Base-by-base conservation (phyloP, 2,113 vertebrate genomes). In the Proterorhinus semilunaris region DNA sequence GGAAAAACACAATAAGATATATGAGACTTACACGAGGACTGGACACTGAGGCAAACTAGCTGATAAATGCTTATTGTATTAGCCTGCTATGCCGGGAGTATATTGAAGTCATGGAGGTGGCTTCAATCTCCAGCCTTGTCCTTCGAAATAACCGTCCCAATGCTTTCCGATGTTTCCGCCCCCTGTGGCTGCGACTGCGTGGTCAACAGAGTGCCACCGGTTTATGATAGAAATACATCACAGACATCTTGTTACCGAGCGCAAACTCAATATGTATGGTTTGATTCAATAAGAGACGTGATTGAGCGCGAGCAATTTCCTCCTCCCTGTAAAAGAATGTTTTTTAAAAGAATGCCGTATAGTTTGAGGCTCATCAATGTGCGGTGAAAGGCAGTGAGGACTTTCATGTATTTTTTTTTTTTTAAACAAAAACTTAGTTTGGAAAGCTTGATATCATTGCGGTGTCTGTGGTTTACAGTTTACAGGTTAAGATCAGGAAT, bases 61-160 rank as follows among this genome's bases (percentile, higher is more conserved):
- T 82, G 85, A 89, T 88, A 84, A 83, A 85, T 85, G 88, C 76
- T 90, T 84, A 89, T 90, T 87, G 81, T 82, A 66, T 87, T 80
- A 85, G 78, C 71, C 73, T 74, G 81, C 69, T 52, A 76, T 49
- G 76, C 12, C 58, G 49, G 62, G 65, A 80, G 65, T 82, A 85
- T 88, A 90, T 87, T 90, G 77, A 73, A 86, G 79, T 68, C 50
- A 42, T 27, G 71, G 76, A 71, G 74, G 78, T 59, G 72, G 68
- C 62, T 27, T 74, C 59, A 74, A 68, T 61, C 73, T 69, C 58
- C 70, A 72, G 64, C 78, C 27, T 59, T 74, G 73, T 75, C 66
- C 66, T 59, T 68, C 67, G 71, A 81, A 75, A 63, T 12, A 82
- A 74, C 11, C 15, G 69, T 57, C 69, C 61, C 46, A 78, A 77